Conservation (phyloP, 2,113 vertebrate species). For the Psammodynastes pulverulentus region DNA sequence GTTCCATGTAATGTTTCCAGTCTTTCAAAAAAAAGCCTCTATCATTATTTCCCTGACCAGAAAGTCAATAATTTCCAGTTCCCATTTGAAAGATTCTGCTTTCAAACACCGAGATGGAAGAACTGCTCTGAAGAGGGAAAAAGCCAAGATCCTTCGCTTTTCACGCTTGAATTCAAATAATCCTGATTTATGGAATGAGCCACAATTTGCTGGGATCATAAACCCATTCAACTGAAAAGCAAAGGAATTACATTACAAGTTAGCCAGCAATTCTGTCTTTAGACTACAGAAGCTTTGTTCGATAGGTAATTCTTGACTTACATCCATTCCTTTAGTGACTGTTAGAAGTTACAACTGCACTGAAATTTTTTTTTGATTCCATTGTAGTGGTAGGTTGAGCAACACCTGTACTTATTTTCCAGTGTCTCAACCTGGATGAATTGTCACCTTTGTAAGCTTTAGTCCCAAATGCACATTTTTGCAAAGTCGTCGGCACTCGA, state of each 20-base stretch:
- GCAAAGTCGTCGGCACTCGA: neutral
- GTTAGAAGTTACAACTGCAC: too few relatives aligned
- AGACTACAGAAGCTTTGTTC: neutral
- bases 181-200: neutral
- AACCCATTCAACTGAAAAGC: neutral
- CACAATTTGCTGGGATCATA: neutral
- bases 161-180: neutral
- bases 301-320: neutral
- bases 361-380: too few relatives aligned
- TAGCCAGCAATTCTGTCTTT: neutral
- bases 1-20: neutral
- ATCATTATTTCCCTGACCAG: neutral
- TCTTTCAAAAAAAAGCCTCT: neutral
- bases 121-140: neutral
- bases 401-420: neutral
- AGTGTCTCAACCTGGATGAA: neutral
- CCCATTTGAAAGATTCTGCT: neutral
- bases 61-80: neutral
- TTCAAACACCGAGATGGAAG: neutral
- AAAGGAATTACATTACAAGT: neutral
- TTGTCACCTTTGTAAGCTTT: neutral
- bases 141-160: neutral
- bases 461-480: neutral
- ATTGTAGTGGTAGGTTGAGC: too few relatives aligned
- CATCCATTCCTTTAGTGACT: too few relatives aligned